Evolutionary conservation across 2,888 invertebrate species (phyloP), one percentile per base, ranked within the genome.

Genomic region (Pachliopta kotzebuea): DNA sequence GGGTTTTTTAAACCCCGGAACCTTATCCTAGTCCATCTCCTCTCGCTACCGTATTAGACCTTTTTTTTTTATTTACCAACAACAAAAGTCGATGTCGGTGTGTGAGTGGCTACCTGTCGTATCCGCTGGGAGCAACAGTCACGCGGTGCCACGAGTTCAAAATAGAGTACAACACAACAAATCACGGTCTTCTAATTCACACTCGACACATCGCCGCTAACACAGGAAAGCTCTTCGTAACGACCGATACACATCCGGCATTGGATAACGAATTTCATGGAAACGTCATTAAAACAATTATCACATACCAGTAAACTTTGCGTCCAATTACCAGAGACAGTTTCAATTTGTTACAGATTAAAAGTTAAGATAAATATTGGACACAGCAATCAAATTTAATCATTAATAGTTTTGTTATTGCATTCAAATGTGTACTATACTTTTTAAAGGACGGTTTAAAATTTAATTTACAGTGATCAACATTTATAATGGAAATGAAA

Each of bases 61-160:
- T 65, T 68, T 71, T 71, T 72, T 78, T 56, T 63, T 64, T 56
- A 74, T 79, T 81, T 72, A 74, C 77, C 75, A 73, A 73, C 79
- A 80, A 76, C 76, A 81, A 74, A 75, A 75, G 72, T 71, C 60
- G 65, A 68, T 78, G 74, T 79, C 74, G 69, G 72, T 84, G 88
- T 87, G 83, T 85, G 88, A 62, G 86, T 81, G 74, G 75, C 88
- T 90, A 89, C 90, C 89, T 89, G 90, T 83, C 76, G 82, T 79
- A 86, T 72, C 74, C 75, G 72, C 66, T 42, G 59, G 45, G 37
- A 4, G 58, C 55, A 65, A 29, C 61, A 55, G 61, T 61, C 55
- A 49, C 55, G 55, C 61, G 29, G 49, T 4, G 29, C 37, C 42
- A 61, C 86, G 85, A 85, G 78, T 84, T 76, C 80, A 72, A 71